Conservation (phyloP, 2,888 invertebrate species). For the Pristionchus mayeri region DNA sequence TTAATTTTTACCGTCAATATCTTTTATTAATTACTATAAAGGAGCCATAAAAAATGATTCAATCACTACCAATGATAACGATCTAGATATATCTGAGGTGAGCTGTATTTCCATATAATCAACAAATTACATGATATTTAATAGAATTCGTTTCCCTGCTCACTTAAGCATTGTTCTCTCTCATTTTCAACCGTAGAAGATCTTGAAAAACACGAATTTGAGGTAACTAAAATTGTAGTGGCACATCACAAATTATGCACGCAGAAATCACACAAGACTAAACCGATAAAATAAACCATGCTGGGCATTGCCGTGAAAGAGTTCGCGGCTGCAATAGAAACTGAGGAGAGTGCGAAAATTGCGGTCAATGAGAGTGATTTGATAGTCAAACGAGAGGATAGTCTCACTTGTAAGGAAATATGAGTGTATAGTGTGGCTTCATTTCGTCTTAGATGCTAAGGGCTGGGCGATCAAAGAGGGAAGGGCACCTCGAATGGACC, state of each 20-base stretch:
- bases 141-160: background rate
- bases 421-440: background rate
- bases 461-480: background rate
- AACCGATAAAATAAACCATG: background rate
- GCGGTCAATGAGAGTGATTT: background rate
- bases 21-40: background rate
- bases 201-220: background rate
- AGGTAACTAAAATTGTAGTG: background rate
- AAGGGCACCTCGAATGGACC: background rate
- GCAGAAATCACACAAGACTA: background rate
- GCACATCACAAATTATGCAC: background rate
- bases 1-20: background rate
- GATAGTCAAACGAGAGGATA: background rate
- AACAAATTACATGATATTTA: background rate
- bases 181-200: background rate
- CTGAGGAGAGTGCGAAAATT: background rate
- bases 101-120: background rate
- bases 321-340: background rate
- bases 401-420: background rate
- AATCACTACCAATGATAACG: background rate
- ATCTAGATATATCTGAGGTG: background rate
- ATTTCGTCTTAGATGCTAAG: background rate
- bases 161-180: background rate
- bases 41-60: background rate
- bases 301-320: background rate